Evolutionary conservation across 2,113 vertebrate genomes (phyloP).

Genomic region (Platycercus adscitus): DNA sequence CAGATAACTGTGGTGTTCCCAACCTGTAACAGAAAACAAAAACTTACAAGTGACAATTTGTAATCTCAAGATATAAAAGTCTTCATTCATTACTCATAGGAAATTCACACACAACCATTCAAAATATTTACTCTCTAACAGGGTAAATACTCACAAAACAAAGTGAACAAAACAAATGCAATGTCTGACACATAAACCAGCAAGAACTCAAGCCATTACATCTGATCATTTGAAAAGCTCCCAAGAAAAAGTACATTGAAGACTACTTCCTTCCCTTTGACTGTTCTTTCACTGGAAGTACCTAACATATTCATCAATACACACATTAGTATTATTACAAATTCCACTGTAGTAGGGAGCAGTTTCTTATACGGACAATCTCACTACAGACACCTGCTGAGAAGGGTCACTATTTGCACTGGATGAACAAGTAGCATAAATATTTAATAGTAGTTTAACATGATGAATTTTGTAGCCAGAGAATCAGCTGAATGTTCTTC

Average conservation of each 20-base stretch:
- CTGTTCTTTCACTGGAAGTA: neutral
- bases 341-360: neutral
- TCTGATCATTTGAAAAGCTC: neutral
- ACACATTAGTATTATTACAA: neutral
- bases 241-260: neutral
- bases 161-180: neutral
- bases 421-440: neutral
- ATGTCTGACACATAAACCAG: neutral
- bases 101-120: neutral
- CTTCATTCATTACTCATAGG: neutral
- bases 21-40: neutral
- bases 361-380: neutral
- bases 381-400: neutral
- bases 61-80: neutral
- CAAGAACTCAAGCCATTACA: neutral
- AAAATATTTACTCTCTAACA: neutral
- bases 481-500: neutral
- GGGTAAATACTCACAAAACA: neutral
- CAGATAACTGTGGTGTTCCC: neutral
- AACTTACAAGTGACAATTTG: neutral
- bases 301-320: neutral
- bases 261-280: neutral
- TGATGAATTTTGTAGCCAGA: neutral
- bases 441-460: neutral
- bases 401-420: neutral